Evolutionary conservation across 2,888 invertebrate genomes (phyloP), one percentile per base, ranked within the genome.

Genomic region (Cyclophora albipunctata): DNA sequence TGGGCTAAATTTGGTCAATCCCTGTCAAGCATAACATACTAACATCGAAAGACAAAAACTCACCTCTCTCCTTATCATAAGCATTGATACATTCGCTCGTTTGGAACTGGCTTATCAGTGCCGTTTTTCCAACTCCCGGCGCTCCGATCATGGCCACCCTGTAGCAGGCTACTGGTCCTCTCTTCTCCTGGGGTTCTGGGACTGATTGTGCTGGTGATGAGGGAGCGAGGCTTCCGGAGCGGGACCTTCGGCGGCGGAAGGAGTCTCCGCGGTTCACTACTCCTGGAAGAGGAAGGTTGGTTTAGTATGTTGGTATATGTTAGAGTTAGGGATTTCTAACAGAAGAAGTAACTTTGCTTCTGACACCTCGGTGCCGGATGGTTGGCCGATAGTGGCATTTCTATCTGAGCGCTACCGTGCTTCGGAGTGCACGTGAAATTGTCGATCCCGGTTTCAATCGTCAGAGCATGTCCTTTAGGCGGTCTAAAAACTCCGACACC

Each of bases 231-330:
- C 95, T 95, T 73, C 95, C 95, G 63, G 95, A 95, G 51, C 96
- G 90, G 34, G 96, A 95, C 51, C 96, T 91, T 40, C 96, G 91
- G 46, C 96, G 92, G 42, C 97, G 90, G 83, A 98, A 96, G 3
- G 97, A 97, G 83, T 98, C 98, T 0, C 98, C 98, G 53, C 98
- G 90, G 84, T 97, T 97, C 47, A 98, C 94, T 62, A 98, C 94
- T 58, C 98, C 98, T 96, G 89, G 72, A 62, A 63, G 59, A 59
- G 56, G 64, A 52, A 54, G 37, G 5, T 4, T 37, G 4, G 37
- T 34, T 48, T 40, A 34, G 33, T 45, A 34, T 6, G 20, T 20
- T 20, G 2, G 20, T n/a, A n/a, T n/a, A n/a, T n/a, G n/a, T n/a
- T n/a, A n/a, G n/a, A n/a, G n/a, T n/a, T n/a, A 20, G 1, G 20